Base-by-base conservation (phyloP, 2,888 invertebrate genomes). In the Mythimna albipuncta region DNA sequence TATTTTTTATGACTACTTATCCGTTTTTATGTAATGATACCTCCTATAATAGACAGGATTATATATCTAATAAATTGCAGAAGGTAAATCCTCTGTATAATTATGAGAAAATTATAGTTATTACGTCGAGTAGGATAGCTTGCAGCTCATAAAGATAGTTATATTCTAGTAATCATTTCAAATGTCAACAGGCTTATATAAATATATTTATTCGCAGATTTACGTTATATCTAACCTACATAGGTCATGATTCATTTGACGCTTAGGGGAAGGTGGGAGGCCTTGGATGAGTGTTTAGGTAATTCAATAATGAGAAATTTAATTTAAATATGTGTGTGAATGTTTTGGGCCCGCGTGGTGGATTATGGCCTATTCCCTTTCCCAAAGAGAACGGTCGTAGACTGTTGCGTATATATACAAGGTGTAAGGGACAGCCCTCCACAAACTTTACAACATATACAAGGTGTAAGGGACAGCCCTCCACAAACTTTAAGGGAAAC, bases 61-160 rank as follows among this genome's bases (percentile, higher is more conserved):
- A 50, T 41, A 63, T 63, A 64, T 21, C 50, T 52, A 19, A 13
- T 59, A 38, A 62, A 67, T 38, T 52, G 26, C 21, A 21, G 9
- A 16, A 41, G 26, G 47, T 55, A 41, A 72, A 74, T 67, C 44
- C 13, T 52, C 21, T 35, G 52, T n/a, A 68, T 66, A 65, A 80
- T 81, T 59, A 77, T 80, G 69, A 58, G 54, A 81, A 75, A 81
- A 76, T 79, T 71, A 76, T 81, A 72, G 64, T 65, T 77, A 71
- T 71, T 67, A 57, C 58, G 57, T 59, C 54, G 59, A 41, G 19
- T 66, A 59, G 32, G 10, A 19, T 44, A 57, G 32, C 38, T 55
- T 41, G n/a, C 47, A 32, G 6, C 44, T 70, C 71, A 44, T 70
- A 70, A 64, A 67, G 35, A 64, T 76, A 44, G 6, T 44, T 61